phyloP scores from a whole-genome alignment of 2,797 vertebrate species.

The Huso huso region DNA sequence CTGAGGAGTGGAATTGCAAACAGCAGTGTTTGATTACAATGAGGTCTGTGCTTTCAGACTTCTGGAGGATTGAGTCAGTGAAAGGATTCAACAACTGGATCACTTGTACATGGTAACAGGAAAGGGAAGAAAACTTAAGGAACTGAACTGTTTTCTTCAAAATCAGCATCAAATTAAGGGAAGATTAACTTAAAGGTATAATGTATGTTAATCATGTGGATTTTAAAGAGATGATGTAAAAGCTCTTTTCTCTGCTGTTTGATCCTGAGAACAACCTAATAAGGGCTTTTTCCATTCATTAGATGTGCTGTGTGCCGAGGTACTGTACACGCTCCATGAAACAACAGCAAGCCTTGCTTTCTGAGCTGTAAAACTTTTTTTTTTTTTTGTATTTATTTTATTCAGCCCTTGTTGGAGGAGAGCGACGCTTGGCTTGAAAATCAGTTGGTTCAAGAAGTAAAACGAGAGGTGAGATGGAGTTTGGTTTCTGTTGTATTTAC shows the following conservation, averaged over 20 bases:
- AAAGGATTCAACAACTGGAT: conserved; percentile 18
- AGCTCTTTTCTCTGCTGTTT: no score
- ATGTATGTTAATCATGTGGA: no score
- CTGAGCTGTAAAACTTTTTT: no score
- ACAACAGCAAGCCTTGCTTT: no score
- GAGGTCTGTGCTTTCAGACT: conserved; percentile 30
- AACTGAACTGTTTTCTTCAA: not conserved
- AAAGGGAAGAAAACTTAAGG: conserved; percentile 10
- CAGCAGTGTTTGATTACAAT: conserved; percentile 37
- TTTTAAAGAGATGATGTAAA: no score
- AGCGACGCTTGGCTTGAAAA: conserved; percentile 61
- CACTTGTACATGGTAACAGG: conserved; percentile 11
- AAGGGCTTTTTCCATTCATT: no score
- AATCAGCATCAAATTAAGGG: no score
- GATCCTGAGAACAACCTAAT: no score
- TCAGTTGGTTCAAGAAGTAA: conserved; percentile 70
- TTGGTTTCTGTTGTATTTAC: not conserved
- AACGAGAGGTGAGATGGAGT: conserved; percentile 70
- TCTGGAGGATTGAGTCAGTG: conserved; percentile 14
- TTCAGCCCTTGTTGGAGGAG: conserved; percentile 76
- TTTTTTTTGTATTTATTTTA: conserved; percentile 22
- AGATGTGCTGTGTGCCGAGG: no score
- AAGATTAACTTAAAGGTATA: no score
- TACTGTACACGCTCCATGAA: no score
- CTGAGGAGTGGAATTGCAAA: conserved; percentile 11